These are phyloP conservation scores for Cantharis flavilabris DNA, from an alignment of 2,888 invertebrate species.

Conservation along the genomic window DNA sequence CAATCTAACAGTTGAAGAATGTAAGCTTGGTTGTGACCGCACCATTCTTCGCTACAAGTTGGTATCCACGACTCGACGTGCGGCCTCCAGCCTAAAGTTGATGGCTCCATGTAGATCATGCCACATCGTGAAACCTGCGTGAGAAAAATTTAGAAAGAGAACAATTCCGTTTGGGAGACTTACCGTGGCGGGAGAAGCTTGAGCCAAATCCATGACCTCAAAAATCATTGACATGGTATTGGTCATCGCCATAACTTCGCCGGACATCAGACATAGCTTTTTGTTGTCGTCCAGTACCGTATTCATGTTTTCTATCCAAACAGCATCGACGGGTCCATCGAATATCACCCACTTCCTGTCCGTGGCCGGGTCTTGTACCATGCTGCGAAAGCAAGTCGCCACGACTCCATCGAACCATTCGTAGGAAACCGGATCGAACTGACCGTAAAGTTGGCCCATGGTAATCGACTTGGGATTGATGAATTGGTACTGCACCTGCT, in stretches of 20 bases:
- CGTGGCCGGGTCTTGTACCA: slow-evolving; percentile 73
- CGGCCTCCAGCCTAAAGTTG: slow-evolving; percentile 80
- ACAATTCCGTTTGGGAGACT: neutral
- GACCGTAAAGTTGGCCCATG: slow-evolving; percentile 90
- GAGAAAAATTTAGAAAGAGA: too few relatives aligned
- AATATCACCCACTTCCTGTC: slow-evolving; percentile 92
- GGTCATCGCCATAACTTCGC: slow-evolving; percentile 85
- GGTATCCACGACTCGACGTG: slow-evolving; percentile 83
- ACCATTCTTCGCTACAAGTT: slow-evolving; percentile 66
- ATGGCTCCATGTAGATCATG: slow-evolving; percentile 89
- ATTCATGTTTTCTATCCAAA: slow-evolving; percentile 92
- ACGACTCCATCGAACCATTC: slow-evolving; percentile 92
- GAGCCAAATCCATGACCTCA: slow-evolving; percentile 83
- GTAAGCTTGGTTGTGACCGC: slow-evolving; percentile 62
- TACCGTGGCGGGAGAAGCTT: slow-evolving; percentile 86
- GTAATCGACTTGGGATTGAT: slow-evolving; percentile 93
- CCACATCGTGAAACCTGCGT: slow-evolving; percentile 73
- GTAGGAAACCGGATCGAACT: slow-evolving; percentile 85
- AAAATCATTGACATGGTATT: slow-evolving; percentile 84
- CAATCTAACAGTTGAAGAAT: slow-evolving; percentile 72
- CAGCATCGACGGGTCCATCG: slow-evolving; percentile 87
- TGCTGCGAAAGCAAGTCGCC: slow-evolving; percentile 77
- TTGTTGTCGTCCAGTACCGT: slow-evolving; percentile 88
- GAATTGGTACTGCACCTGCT: slow-evolving; percentile 73
- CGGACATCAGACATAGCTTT: slow-evolving; percentile 84